Evolutionary conservation across 2,113 vertebrate genomes (phyloP).

Genomic region (Pachyramphus minor): DNA sequence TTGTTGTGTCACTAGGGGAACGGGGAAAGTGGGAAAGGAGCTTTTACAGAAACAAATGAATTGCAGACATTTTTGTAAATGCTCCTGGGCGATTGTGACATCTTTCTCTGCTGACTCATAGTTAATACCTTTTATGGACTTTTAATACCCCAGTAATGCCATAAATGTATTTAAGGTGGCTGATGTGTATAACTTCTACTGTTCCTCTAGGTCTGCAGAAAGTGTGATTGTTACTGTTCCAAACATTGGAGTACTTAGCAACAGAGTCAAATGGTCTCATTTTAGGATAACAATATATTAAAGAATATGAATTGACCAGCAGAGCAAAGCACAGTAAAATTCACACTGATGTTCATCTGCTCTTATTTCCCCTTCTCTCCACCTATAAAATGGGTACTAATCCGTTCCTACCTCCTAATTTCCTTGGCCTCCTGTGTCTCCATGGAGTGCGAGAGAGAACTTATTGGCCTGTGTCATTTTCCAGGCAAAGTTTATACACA

Average conservation of each 20-base stretch:
- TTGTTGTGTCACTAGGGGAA: constrained; percentile 63
- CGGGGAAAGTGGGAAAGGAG: constrained; percentile 46
- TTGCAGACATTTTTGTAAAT: constrained; percentile 66
- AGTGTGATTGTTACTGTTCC: constrained; percentile 76
- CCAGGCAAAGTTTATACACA: constrained; percentile 76
- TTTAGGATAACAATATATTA: constrained; percentile 52
- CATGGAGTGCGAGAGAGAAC: constrained; percentile 67
- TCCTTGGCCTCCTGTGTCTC: constrained; percentile 73
- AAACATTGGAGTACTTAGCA: constrained; percentile 60
- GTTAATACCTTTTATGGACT: constrained; percentile 55
- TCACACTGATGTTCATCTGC: constrained; percentile 71
- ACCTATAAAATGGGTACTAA: constrained; percentile 75
- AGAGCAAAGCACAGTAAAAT: constrained; percentile 79
- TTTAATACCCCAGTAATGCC: constrained; percentile 27
- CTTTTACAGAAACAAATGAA: constrained; percentile 66
- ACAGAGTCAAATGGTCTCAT: constrained; percentile 42
- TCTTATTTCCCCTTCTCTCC: constrained; percentile 44
- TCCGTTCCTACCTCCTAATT: constrained; percentile 79
- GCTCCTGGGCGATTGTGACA: constrained; percentile 59
- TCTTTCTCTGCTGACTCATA: constrained; percentile 48
- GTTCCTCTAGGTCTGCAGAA: constrained; percentile 64
- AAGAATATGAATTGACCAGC: constrained; percentile 64
- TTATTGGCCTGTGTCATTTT: constrained; percentile 75
- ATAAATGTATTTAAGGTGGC: constrained; percentile 67
- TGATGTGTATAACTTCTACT: constrained; percentile 73